These are phyloP conservation scores for Cordylochernes scorpioides DNA, from an alignment of 2,888 invertebrate species.

Conservation along the genomic window DNA sequence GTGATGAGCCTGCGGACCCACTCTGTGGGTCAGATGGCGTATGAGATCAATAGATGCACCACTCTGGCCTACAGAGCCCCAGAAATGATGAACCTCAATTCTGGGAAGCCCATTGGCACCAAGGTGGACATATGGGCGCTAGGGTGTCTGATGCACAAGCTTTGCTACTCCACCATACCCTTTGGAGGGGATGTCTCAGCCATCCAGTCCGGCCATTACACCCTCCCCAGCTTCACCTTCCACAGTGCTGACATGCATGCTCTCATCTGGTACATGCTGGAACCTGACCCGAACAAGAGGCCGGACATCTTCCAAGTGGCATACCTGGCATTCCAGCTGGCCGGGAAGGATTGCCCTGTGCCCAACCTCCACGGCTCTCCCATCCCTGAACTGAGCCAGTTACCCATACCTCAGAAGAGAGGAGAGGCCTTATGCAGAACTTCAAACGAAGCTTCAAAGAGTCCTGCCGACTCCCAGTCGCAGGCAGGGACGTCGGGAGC, in stretches of 20 bases:
- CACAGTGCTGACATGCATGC: too few species aligned
- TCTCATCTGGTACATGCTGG: constrained; percentile 44
- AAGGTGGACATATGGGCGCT: constrained; percentile 75
- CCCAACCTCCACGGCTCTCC: constrained; percentile 36
- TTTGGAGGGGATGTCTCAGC: constrained; percentile 78
- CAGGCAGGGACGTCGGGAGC: too few species aligned
- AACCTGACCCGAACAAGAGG: constrained; percentile 47
- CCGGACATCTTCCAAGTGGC: constrained; percentile 34
- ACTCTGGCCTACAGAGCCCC: constrained; percentile 66
- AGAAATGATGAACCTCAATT: constrained; percentile 76
- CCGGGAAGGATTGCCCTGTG: constrained; percentile 45
- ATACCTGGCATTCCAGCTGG: constrained; percentile 20
- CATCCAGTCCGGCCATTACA: constrained; percentile 62
- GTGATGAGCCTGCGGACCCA: constrained; percentile 37
- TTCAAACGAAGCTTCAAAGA: too few species aligned
- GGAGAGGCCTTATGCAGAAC: too few species aligned
- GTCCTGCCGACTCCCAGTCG: too few species aligned
- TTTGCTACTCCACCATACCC: constrained; percentile 64
- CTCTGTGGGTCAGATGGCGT: constrained; percentile 28
- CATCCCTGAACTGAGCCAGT: constrained; percentile 9
- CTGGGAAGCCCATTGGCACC: constrained; percentile 49
- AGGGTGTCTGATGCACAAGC: constrained; percentile 59
- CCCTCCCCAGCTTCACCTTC: constrained; percentile 43
- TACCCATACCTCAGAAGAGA: too few species aligned
- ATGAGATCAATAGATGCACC: constrained; percentile 33